phyloP scores from a whole-genome alignment of 2,888 invertebrate genomes.

The Agrenia bidenticulata region DNA sequence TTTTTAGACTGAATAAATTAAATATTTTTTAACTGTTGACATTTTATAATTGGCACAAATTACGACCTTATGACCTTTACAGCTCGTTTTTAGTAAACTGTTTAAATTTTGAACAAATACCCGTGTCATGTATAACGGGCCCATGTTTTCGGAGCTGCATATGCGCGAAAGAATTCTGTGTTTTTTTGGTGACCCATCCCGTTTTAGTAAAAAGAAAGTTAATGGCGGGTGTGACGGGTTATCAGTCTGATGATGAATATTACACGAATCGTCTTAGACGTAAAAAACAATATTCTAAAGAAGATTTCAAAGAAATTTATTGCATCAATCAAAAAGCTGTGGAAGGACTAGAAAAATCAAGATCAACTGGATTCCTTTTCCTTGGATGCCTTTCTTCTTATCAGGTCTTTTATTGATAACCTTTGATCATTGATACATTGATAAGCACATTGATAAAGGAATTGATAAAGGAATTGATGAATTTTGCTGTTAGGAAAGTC shows the following conservation, averaged over 20 bases:
- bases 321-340: constrained; percentile 89
- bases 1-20: too few relatives aligned
- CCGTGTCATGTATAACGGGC: too few relatives aligned
- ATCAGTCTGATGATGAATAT: constrained; percentile 42
- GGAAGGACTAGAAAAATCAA: constrained; percentile 71
- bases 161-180: too few relatives aligned
- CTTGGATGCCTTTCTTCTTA: constrained; percentile 72
- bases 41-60: too few relatives aligned
- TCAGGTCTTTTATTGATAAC: constrained; percentile 52
- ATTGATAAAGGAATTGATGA: constrained; percentile 4
- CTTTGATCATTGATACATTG: too few relatives aligned
- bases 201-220: constrained; percentile 16
- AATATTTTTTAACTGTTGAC: too few relatives aligned
- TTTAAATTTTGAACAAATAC: too few relatives aligned
- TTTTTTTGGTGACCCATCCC: background rate
- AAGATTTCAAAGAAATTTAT: constrained; percentile 90
- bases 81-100: too few relatives aligned
- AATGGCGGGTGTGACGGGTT: constrained; percentile 25
- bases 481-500: constrained; percentile 3
- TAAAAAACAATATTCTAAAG: constrained; percentile 68
- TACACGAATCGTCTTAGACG: constrained; percentile 19
- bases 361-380: constrained; percentile 67
- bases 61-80: too few relatives aligned
- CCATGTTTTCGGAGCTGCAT: too few relatives aligned
- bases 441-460: background rate